Conservation (phyloP, 64 coral and sea anemone genomes). For the Trachythela sp. region DNA sequence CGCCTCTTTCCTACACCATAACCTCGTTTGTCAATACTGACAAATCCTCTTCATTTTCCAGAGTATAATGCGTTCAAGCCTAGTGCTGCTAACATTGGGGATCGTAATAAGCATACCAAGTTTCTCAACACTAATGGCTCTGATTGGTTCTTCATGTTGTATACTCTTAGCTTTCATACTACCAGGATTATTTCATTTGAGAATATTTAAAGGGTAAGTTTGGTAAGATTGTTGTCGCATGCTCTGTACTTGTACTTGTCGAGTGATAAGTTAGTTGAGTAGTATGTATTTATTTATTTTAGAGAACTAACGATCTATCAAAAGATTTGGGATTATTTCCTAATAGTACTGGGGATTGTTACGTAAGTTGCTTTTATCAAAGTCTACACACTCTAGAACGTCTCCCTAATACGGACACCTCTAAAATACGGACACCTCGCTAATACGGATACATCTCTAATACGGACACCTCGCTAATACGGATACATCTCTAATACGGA, state of each 20-base stretch:
- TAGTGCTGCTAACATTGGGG: conserved; percentile 60
- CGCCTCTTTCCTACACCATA: too few relatives aligned
- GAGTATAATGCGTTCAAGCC: conserved; percentile 61
- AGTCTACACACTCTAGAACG: background rate
- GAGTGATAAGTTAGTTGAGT: too few relatives aligned
- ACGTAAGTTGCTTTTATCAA: background rate
- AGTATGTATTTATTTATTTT: background rate
- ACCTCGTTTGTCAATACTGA: background rate
- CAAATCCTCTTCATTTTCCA: conserved; percentile 38
- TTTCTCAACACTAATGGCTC: conserved; percentile 89
- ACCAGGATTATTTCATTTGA: conserved; percentile 83
- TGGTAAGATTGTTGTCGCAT: background rate
- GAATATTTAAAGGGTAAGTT: conserved; percentile 89
- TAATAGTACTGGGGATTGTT: background rate
- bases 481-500: too few relatives aligned
- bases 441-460: too few relatives aligned
- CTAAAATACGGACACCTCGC: too few relatives aligned
- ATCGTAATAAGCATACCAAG: conserved; percentile 84
- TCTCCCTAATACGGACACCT: background rate
- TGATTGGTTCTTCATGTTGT: conserved; percentile 94
- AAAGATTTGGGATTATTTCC: background rate
- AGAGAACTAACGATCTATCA: background rate
- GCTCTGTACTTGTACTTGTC: too few relatives aligned
- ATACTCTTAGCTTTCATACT: conserved; percentile 79
- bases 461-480: too few relatives aligned